phyloP scores from a whole-genome alignment of 2,888 invertebrate species.

The Kryphioiulus occultus region DNA sequence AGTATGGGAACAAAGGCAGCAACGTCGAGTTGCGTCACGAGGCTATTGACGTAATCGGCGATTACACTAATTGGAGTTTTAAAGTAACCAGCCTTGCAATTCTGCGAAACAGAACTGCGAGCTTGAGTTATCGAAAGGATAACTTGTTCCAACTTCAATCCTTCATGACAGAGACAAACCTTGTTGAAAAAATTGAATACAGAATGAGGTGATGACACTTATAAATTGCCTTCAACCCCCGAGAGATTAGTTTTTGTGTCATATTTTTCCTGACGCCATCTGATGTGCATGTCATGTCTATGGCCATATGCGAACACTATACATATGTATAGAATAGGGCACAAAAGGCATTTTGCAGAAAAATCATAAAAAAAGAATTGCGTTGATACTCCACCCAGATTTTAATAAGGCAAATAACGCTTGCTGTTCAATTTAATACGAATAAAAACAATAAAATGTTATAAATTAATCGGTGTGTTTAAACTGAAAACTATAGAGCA shows the following conservation, averaged over 20 bases:
- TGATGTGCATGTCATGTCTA: too few species aligned
- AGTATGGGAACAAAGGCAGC: not conserved
- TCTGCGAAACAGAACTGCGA: too few species aligned
- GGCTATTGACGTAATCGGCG: not conserved
- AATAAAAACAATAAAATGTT: too few species aligned
- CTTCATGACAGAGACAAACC: not conserved
- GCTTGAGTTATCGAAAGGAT: too few species aligned
- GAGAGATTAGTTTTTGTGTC: not conserved
- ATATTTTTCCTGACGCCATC: not conserved
- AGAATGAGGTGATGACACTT: not conserved
- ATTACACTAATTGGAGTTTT: not conserved
- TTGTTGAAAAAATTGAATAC: not conserved
- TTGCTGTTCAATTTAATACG: too few species aligned
- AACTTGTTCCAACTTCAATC: not conserved
- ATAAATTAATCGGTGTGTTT: too few species aligned
- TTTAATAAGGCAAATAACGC: too few species aligned
- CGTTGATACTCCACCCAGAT: not conserved
- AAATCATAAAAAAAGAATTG: not conserved
- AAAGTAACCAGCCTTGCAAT: too few species aligned
- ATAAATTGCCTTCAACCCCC: not conserved
- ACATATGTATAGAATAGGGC: not conserved
- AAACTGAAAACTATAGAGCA: too few species aligned
- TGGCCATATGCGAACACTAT: too few species aligned
- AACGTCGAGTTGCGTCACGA: not conserved
- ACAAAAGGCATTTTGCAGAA: not conserved